Conservation (phyloP, 2,797 vertebrate species). For the Nasua narica region DNA sequence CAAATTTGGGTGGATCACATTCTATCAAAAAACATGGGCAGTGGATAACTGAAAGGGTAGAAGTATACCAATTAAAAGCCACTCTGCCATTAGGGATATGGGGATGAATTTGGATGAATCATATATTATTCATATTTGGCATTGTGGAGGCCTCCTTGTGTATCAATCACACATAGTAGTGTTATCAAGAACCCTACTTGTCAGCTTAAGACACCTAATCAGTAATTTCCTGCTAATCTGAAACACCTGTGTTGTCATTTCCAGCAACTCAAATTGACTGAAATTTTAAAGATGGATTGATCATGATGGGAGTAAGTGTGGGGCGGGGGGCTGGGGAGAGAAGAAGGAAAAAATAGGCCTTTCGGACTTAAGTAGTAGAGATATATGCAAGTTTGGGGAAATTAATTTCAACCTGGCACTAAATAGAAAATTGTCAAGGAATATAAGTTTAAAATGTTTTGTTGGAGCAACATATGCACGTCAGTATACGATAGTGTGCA, state of each 20-base stretch:
- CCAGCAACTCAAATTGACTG: not conserved
- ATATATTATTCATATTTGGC: not conserved
- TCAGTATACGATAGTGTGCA: not conserved
- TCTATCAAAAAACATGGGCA: not conserved
- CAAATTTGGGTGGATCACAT: not conserved
- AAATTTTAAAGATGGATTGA: not conserved
- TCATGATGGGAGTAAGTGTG: not conserved
- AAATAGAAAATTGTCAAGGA: not conserved
- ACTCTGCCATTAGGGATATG: not conserved
- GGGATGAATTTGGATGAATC: not conserved
- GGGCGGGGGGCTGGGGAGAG: too few species aligned
- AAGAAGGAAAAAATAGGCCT: too few species aligned
- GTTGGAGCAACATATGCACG: not conserved
- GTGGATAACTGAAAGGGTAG: not conserved
- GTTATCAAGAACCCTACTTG: not conserved
- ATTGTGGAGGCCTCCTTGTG: not conserved
- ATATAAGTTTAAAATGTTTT: not conserved
- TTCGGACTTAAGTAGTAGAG: not conserved
- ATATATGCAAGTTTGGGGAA: not conserved
- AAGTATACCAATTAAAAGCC: not conserved
- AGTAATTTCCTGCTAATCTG: not conserved
- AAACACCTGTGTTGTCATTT: not conserved
- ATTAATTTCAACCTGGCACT: not conserved
- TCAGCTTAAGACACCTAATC: not conserved
- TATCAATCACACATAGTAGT: not conserved